phyloP scores from a whole-genome alignment of 2,797 vertebrate genomes.

The Pteronotus mesoamericanus region DNA sequence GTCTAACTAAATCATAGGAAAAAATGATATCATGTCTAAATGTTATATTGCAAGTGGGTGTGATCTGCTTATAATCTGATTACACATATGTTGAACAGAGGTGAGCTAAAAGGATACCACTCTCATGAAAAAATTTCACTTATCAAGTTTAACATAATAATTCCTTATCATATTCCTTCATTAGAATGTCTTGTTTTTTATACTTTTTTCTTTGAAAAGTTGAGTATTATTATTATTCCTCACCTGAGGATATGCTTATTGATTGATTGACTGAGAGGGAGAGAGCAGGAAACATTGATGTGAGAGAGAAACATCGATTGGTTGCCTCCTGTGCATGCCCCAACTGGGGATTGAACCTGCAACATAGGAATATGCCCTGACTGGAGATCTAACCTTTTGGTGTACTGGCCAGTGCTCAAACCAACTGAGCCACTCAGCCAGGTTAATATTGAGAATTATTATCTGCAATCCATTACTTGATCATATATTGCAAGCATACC shows the following conservation, averaged over 20 bases:
- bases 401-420: neutral
- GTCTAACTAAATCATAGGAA: slow-evolving; percentile 34
- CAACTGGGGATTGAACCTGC: neutral
- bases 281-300: too few species aligned
- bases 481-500: neutral
- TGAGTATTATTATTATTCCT: neutral
- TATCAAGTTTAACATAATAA: neutral
- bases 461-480: neutral
- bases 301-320: neutral
- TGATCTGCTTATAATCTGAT: neutral
- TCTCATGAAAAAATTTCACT: neutral
- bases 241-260: neutral
- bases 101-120: neutral
- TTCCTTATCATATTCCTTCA: neutral
- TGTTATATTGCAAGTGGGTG: neutral
- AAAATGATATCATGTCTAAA: slow-evolving; percentile 36
- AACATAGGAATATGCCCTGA: neutral
- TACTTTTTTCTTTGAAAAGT: neutral
- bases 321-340: neutral
- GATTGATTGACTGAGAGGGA: neutral
- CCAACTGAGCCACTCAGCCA: neutral
- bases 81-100: neutral
- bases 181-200: neutral
- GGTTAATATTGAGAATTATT: neutral
- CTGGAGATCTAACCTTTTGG: neutral